Conservation (phyloP, 2,797 vertebrate species). For the Champsocephalus gunnari region DNA sequence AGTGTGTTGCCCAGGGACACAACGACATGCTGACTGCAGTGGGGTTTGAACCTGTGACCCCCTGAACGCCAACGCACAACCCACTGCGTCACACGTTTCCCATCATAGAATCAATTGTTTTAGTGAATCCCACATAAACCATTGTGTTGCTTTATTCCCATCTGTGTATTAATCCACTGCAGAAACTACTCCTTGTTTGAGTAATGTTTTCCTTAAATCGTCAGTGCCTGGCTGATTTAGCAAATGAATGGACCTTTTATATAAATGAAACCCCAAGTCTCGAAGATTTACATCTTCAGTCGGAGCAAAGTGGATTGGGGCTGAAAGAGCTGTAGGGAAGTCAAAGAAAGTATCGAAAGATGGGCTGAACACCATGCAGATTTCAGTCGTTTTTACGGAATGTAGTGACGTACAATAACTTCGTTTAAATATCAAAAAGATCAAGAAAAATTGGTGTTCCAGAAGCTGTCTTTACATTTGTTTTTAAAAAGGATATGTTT, state of each 20-base stretch:
- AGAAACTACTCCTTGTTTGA: neutral
- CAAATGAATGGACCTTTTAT: slow-evolving; percentile 5
- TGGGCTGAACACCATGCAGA: no score
- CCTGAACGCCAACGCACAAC: no score
- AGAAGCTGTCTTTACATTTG: neutral
- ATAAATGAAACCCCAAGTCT: slow-evolving; percentile 2
- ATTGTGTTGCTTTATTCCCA: neutral
- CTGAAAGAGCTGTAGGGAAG: neutral
- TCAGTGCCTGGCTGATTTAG: neutral
- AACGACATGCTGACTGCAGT: no score
- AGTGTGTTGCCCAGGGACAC: no score
- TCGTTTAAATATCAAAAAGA: neutral
- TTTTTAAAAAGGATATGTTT: neutral
- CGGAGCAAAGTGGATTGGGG: neutral
- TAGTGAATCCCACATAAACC: neutral
- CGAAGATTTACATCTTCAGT: neutral
- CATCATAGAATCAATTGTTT: neutral
- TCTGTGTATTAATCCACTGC: neutral
- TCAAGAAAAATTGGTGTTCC: neutral
- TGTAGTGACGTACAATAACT: neutral
- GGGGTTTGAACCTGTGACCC: no score
- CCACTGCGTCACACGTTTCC: no score
- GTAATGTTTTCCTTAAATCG: neutral
- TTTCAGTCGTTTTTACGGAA: neutral
- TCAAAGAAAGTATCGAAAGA: neutral